Percentiles rank a stretch among this genome's conserved stretches.
Evolutionary conservation across 1,140 invertebrate genomes (phyloP).

Genomic region (Zaprionus africanus): DNA sequence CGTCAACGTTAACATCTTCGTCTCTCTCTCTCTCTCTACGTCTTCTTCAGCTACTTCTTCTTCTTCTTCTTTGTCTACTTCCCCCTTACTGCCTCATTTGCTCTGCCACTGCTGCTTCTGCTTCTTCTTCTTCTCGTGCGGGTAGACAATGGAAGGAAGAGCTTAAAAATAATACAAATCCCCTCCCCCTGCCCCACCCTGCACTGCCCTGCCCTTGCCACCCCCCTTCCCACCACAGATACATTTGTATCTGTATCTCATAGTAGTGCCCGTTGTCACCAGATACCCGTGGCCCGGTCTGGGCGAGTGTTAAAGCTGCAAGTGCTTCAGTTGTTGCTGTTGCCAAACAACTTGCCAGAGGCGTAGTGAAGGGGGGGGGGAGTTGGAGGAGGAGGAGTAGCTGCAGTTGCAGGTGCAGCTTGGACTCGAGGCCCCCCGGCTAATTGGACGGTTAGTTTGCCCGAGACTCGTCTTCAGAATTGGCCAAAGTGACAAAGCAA

Average conservation of each 20-base stretch:
- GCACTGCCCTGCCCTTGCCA: not conserved
- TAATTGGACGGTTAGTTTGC: constrained; percentile 40
- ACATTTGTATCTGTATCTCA: constrained; percentile 38
- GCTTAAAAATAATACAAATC: constrained; percentile 79
- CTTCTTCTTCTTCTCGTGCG: constrained; percentile 49
- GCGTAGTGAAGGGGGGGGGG: not conserved
- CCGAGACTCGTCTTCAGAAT: not conserved
- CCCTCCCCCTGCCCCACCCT: not conserved
- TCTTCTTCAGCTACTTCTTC: not conserved
- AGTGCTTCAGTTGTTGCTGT: constrained; percentile 55
- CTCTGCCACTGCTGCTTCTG: constrained; percentile 28
- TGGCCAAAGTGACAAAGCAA: constrained; percentile 9
- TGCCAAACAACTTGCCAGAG: constrained; percentile 9
- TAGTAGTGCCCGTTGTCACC: constrained; percentile 56
- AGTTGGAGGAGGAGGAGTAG: no score
- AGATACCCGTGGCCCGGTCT: constrained; percentile 63
- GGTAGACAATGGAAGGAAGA: constrained; percentile 79
- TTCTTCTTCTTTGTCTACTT: not conserved
- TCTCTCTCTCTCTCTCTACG: constrained; percentile 30
- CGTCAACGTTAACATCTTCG: constrained; percentile 60
- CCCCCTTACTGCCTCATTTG: not conserved
- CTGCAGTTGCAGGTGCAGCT: constrained; percentile 4
- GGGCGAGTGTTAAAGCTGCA: constrained; percentile 73
- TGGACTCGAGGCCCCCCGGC: not conserved
- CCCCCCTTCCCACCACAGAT: not conserved